Conservation (phyloP, 2,888 invertebrate genomes). For the Dicranocentrus wangi region DNA sequence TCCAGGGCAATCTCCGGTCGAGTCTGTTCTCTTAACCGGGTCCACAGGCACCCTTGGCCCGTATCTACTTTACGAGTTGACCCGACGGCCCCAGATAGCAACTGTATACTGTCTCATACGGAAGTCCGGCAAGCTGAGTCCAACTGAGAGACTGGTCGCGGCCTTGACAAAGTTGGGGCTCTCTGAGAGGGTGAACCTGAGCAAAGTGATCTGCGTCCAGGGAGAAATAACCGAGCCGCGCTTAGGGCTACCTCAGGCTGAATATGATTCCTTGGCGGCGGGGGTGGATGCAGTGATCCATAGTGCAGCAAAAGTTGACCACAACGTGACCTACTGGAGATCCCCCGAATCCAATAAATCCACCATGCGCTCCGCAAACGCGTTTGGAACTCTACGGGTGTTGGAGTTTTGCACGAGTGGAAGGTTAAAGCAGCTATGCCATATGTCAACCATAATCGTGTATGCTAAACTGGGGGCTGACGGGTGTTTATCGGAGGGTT, state of each 20-base stretch:
- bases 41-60: constrained; percentile 56
- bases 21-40: constrained; percentile 48
- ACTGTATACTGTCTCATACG: constrained; percentile 56
- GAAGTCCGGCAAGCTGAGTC: constrained; percentile 9
- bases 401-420: constrained; percentile 66
- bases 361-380: constrained; percentile 58
- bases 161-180: constrained; percentile 12
- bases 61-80: constrained; percentile 43
- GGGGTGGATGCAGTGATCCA: constrained; percentile 60
- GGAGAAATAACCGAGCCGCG: constrained; percentile 45
- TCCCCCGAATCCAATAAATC: not conserved
- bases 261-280: not conserved
- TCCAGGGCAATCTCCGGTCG: not conserved
- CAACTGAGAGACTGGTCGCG: constrained; percentile 6
- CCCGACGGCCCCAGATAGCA: constrained; percentile 7
- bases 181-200: not conserved
- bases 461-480: constrained; percentile 28
- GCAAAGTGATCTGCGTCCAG: constrained; percentile 18
- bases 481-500: constrained; percentile 47
- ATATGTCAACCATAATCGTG: constrained; percentile 58
- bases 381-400: constrained; percentile 52
- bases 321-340: constrained; percentile 53
- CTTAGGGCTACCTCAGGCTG: constrained; percentile 57
- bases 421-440: constrained; percentile 59
- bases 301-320: constrained; percentile 62